Base-by-base conservation (phyloP, 2,888 invertebrate genomes). In the Tuta absoluta region DNA sequence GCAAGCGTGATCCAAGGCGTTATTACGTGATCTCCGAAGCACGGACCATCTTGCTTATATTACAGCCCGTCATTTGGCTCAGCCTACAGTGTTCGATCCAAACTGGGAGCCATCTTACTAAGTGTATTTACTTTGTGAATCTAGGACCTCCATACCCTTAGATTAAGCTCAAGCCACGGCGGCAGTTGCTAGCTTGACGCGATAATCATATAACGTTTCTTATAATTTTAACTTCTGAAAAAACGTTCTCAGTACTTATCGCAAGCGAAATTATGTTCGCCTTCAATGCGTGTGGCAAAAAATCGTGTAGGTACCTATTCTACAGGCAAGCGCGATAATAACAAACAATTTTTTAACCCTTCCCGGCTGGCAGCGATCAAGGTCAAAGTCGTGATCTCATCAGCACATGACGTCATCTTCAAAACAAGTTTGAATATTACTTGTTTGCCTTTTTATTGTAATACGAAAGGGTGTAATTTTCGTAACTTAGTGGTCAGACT, bases 351-450 rank as follows among this genome's bases (percentile, higher is more conserved):
- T 76, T 78, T 66, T 71, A 74, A 67, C 74, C 75, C 75, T 70
- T 70, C 64, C 68, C 68, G 63, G 67, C 66, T 69, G 74, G 77
- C 73, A 73, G 71, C 71, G 74, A 75, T 72, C 75, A 78, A 81
- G 78, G 82, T 78, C 74, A 75, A 74, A 73, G 67, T 67, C 71
- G 77, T 87, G 86, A 86, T 82, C 79, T 85, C 84, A 86, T 76
- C 77, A 69, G 65, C 76, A 71, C 63, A 67, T 85, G 85, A 84
- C 85, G 84, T 81, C 81, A 86, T 12, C 64, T n/a, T 63, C 72
- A 68, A 80, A 82, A 80, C 81, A 82, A 76, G 75, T 71, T 72
- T 63, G 74, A 69, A 71, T 78, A 79, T 80, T 77, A 74, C 72
- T 73, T 76, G 78, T 77, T 78, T 79, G 75, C 77, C 71, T 69